phyloP scores from a whole-genome alignment of 2,797 vertebrate genomes.

The Eidolon dupreanum region DNA sequence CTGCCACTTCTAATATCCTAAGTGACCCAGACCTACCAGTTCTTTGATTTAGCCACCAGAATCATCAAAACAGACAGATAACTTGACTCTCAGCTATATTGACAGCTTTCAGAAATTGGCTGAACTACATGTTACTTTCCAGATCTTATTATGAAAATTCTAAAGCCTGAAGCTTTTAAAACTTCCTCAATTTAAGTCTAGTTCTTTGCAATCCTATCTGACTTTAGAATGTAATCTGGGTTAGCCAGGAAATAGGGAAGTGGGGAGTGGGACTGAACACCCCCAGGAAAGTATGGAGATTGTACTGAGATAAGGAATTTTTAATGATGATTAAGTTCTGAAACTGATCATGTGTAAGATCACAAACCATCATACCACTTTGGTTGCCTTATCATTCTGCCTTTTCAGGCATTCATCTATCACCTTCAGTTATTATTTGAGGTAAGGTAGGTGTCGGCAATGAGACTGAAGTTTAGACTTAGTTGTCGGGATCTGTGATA shows the following conservation, averaged over 20 bases:
- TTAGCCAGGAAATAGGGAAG: neutral
- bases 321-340: conserved; percentile 8
- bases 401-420: neutral
- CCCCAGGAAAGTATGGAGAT: neutral
- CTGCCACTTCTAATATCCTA: neutral
- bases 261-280: neutral
- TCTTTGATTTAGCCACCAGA: neutral
- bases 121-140: neutral
- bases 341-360: neutral
- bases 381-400: neutral
- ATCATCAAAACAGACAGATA: neutral
- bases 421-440: neutral
- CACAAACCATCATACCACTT: neutral
- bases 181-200: neutral
- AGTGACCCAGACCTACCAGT: neutral
- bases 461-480: neutral
- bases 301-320: neutral
- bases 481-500: neutral
- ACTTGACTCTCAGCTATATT: neutral
- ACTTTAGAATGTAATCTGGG: neutral
- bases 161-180: neutral
- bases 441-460: neutral
- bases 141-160: neutral
- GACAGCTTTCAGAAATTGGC: neutral
- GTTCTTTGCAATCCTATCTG: neutral